Percentiles rank a stretch among this genome's conserved stretches.
These are phyloP conservation scores for Bathybates hornii DNA, from an alignment of 2,113 vertebrate genomes.

Conservation along the genomic window DNA sequence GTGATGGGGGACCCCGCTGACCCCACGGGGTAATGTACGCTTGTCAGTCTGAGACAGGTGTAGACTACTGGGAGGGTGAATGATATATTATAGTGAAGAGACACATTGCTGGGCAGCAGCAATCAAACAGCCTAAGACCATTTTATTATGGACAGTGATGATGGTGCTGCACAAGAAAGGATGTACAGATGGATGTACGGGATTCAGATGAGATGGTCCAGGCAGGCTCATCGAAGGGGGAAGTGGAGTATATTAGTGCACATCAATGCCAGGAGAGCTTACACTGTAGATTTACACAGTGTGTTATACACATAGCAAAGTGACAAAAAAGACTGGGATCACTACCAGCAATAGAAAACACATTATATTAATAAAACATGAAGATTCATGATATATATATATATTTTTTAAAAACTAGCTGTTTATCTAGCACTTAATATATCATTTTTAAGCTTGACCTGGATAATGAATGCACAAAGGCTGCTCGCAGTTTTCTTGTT, in stretches of 20 bases:
- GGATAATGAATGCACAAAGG: slow-evolving; percentile 50
- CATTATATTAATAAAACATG: slow-evolving; percentile 7
- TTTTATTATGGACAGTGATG: slow-evolving; percentile 32
- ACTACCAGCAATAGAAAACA: background rate
- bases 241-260: slow-evolving; percentile 44
- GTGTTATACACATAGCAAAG: background rate
- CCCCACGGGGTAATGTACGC: slow-evolving; percentile 28
- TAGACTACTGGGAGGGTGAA: slow-evolving; percentile 30
- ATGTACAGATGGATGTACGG: slow-evolving; percentile 9
- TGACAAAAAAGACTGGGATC: background rate
- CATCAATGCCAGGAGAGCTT: slow-evolving; percentile 24
- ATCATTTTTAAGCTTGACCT: slow-evolving; percentile 37
- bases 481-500: background rate
- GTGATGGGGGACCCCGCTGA: slow-evolving; percentile 58
- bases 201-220: slow-evolving; percentile 52
- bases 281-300: background rate
- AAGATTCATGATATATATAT: slow-evolving; percentile 7
- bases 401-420: background rate
- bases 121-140: slow-evolving; percentile 25
- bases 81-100: slow-evolving; percentile 52
- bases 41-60: slow-evolving; percentile 55
- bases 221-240: slow-evolving; percentile 36
- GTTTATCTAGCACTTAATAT: slow-evolving; percentile 40
- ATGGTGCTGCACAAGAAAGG: background rate
- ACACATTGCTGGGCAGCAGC: background rate